Percentiles rank a stretch among this genome's conserved stretches.
Evolutionary conservation across 2,113 vertebrate genomes (phyloP).

Genomic region (Lethenteron reissneri): DNA sequence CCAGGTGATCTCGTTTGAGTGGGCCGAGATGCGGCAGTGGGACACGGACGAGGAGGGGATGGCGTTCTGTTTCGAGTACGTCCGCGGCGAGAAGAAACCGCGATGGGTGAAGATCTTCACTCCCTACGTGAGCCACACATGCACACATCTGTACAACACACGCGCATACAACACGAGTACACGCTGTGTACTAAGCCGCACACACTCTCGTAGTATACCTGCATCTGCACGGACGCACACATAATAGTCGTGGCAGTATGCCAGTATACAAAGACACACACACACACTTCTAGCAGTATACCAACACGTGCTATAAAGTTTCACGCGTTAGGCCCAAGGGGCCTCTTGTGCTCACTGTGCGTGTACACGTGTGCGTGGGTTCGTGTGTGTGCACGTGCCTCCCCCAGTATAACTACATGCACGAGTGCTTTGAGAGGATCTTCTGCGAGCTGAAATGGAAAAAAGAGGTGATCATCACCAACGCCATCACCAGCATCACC

Average conservation of each 20-base stretch:
- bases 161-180: no score
- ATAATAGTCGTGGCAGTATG: no score
- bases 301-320: no score
- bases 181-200: no score
- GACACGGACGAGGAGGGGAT: slow-evolving; percentile 92
- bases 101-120: slow-evolving; percentile 79
- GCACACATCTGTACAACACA: no score
- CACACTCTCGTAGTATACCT: no score
- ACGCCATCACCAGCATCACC: no score
- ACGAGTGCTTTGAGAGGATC: slow-evolving; percentile 85
- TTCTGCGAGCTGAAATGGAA: slow-evolving; percentile 97
- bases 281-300: no score
- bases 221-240: no score
- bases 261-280: no score
- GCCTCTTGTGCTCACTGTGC: neutral
- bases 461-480: slow-evolving; percentile 48
- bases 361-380: neutral
- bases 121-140: slow-evolving; percentile 43
- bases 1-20: slow-evolving; percentile 81
- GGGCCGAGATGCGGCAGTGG: slow-evolving; percentile 94
- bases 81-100: slow-evolving; percentile 72
- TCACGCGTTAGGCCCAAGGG: no score
- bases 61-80: slow-evolving; percentile 92
- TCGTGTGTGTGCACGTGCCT: slow-evolving; percentile 3
- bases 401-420: slow-evolving; percentile 89